These are phyloP conservation scores for Camelus bactrianus DNA, from an alignment of 2,113 vertebrate species.

Conservation along the genomic window DNA sequence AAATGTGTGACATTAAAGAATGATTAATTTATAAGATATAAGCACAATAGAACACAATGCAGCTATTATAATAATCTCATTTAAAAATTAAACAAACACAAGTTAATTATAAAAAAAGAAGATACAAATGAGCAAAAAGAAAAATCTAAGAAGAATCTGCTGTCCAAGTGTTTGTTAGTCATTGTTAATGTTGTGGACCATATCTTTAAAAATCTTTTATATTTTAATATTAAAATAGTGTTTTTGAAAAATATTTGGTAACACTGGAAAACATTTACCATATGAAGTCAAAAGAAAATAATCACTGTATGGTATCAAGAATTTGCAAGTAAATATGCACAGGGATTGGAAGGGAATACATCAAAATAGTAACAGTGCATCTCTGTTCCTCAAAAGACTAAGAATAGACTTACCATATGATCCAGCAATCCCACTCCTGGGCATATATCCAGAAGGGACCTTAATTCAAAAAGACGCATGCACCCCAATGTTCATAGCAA, in stretches of 20 bases:
- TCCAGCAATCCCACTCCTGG: too few species aligned
- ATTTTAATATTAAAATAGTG: conserved; percentile 16
- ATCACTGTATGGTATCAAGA: background rate
- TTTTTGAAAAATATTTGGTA: conserved; percentile 39
- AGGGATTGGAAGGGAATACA: background rate
- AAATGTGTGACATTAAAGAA: background rate
- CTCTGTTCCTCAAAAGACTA: too few species aligned
- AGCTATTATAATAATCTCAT: background rate
- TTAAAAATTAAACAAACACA: conserved; percentile 35
- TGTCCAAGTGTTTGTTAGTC: background rate
- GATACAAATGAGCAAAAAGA: background rate
- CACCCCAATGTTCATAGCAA: too few species aligned
- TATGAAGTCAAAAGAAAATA: conserved; percentile 18
- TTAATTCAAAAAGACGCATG: too few species aligned
- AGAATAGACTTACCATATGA: too few species aligned
- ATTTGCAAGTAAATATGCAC: background rate
- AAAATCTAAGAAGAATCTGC: background rate
- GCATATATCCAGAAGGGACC: too few species aligned
- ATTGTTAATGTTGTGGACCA: background rate
- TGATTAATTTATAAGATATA: background rate
- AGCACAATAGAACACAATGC: background rate
- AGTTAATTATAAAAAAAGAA: conserved; percentile 34
- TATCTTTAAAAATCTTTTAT: background rate
- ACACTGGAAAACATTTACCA: conserved; percentile 19
- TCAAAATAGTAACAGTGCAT: background rate